Base-by-base conservation (phyloP, 2,888 invertebrate genomes). In the Chelonus formosanus region DNA sequence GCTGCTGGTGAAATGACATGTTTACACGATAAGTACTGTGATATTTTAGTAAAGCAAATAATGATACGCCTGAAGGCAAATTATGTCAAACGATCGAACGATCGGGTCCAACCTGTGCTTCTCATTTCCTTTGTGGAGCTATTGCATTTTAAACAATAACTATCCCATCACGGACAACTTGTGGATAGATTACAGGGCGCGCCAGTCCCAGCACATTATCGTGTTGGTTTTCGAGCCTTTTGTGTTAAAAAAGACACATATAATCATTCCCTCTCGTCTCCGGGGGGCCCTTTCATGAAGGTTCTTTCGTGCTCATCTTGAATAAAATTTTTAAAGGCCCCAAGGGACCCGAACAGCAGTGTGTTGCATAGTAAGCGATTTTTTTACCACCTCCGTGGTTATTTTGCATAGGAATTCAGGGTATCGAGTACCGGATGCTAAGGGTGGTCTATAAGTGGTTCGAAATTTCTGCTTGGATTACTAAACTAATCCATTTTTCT, bases 151-250 rank as follows among this genome's bases (percentile, higher is more conserved):
- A 75, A 76, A 80, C 80, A 82, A 83, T 78, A 79, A 77, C 79
- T 81, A 82, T 83, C 84, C 82, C 83, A 83, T 82, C 81, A 79
- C 71, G 70, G 70, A 73, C 68, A 63, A 68, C 65, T 62, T 59
- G 48, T 47, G 50, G 50, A 71, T 70, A 78, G 81, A 84, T 84
- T 84, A 84, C 83, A 84, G 83, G 84, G 84, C 83, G 77, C 80
- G 75, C 73, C 68, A 70, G 71, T 72, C 71, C 80, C 81, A 79
- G 78, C 84, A 81, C 80, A 83, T 83, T 83, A 82, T 83, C 81
- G 84, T 84, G 84, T 84, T 84, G 84, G 84, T 84, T 84, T 84
- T 84, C 84, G 84, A 84, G 84, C 84, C 84, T 84, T 84, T 84
- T 84, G 84, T 82, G 84, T 83, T 84, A 83, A 83, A 70, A 83